These are phyloP conservation scores for Pyxicephalus adspersus DNA, from an alignment of 2,113 vertebrate species.

Conservation along the genomic window DNA sequence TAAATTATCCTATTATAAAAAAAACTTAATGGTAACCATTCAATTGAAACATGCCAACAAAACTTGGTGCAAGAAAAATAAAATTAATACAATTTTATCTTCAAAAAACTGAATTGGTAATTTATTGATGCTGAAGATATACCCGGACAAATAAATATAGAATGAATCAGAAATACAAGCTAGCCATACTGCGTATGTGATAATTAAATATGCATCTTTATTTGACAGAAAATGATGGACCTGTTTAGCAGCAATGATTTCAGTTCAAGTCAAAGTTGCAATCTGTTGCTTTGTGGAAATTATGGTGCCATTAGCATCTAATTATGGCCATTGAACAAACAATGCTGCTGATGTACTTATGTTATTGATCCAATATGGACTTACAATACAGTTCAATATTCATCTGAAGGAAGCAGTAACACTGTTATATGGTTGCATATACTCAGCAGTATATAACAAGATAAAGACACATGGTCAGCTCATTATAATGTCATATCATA, in stretches of 20 bases:
- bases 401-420: background rate
- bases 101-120: too few relatives aligned
- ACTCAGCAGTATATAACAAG: too few relatives aligned
- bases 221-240: conserved; percentile 43
- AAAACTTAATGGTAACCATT: too few relatives aligned
- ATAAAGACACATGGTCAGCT: too few relatives aligned
- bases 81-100: too few relatives aligned
- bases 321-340: conserved; percentile 31
- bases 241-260: conserved; percentile 41
- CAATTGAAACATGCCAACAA: too few relatives aligned
- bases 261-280: conserved; percentile 27
- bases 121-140: too few relatives aligned
- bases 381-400: conserved; percentile 26
- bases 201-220: conserved; percentile 17
- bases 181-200: background rate
- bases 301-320: conserved; percentile 41
- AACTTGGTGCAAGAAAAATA: too few relatives aligned
- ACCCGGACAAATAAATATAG: too few relatives aligned
- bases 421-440: background rate
- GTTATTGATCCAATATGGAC: conserved; percentile 35
- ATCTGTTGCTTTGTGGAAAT: conserved; percentile 37
- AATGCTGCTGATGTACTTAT: conserved; percentile 18
- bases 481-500: too few relatives aligned
- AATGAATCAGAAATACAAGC: background rate
- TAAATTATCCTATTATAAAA: too few relatives aligned